Conservation (phyloP, 2,113 vertebrate species). For the Labeo rohita region DNA sequence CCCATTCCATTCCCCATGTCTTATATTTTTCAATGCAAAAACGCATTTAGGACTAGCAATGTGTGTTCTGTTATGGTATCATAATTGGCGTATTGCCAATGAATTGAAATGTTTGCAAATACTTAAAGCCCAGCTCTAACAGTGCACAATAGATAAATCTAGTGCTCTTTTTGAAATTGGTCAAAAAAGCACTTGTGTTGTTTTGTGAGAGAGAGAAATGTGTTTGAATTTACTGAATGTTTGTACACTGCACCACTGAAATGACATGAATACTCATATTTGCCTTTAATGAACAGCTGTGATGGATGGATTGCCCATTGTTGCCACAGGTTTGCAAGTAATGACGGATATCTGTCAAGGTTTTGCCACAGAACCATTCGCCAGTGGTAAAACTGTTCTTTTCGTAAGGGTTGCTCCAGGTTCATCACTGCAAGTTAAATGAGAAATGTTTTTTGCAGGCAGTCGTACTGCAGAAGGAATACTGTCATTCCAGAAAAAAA, state of each 20-base stretch:
- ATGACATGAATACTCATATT: not conserved
- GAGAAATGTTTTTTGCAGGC: not conserved
- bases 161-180: not conserved
- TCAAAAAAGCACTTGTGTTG: not conserved
- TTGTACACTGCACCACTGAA: not conserved
- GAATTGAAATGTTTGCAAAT: too few relatives aligned
- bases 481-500: not conserved
- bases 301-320: not conserved
- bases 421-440: not conserved
- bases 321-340: not conserved
- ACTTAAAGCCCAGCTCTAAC: too few relatives aligned
- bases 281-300: not conserved
- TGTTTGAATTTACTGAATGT: not conserved
- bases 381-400: not conserved
- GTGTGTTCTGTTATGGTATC: too few relatives aligned
- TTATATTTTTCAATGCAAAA: too few relatives aligned
- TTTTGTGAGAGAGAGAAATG: not conserved
- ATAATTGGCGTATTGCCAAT: too few relatives aligned
- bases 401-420: not conserved
- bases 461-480: not conserved
- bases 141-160: not conserved
- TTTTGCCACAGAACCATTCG: not conserved
- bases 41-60: too few relatives aligned
- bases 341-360: not conserved
- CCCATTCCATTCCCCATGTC: too few relatives aligned